These are phyloP conservation scores for Ctenopoma multispine DNA, from an alignment of 2,797 vertebrate species.

Conservation along the genomic window DNA sequence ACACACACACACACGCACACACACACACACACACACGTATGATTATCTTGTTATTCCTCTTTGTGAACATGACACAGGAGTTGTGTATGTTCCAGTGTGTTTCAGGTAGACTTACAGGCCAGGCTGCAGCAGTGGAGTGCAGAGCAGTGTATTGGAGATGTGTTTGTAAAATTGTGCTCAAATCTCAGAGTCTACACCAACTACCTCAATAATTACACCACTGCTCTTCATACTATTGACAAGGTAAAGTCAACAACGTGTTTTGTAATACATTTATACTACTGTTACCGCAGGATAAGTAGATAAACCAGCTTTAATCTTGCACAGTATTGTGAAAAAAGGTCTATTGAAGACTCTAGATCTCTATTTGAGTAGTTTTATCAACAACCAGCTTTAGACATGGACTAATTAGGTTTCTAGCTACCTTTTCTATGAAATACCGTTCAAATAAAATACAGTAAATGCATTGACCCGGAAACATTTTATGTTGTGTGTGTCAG, in stretches of 20 bases:
- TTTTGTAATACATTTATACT: background rate
- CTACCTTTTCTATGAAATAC: too few species aligned
- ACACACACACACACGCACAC: background rate
- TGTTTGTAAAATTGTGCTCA: slow-evolving; percentile 83
- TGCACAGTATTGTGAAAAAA: background rate
- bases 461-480: too few species aligned
- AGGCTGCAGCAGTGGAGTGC: slow-evolving; percentile 85
- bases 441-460: too few species aligned
- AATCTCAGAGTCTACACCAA: slow-evolving; percentile 84
- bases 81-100: slow-evolving; percentile 65
- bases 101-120: slow-evolving; percentile 78
- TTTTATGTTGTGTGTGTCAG: slow-evolving; percentile 81
- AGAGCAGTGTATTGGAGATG: slow-evolving; percentile 86
- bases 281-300: background rate
- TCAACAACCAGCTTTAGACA: too few species aligned
- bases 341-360: too few species aligned
- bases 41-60: background rate
- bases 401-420: too few species aligned
- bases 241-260: slow-evolving; percentile 73
- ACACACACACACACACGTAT: background rate
- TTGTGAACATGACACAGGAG: background rate
- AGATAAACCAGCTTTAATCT: background rate
- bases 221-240: slow-evolving; percentile 85
- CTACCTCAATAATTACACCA: slow-evolving; percentile 89
- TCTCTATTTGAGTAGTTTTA: too few species aligned